Evolutionary conservation across 2,888 invertebrate genomes (phyloP), one percentile per base, ranked within the genome.

Genomic region (Andrena chrysosceles): DNA sequence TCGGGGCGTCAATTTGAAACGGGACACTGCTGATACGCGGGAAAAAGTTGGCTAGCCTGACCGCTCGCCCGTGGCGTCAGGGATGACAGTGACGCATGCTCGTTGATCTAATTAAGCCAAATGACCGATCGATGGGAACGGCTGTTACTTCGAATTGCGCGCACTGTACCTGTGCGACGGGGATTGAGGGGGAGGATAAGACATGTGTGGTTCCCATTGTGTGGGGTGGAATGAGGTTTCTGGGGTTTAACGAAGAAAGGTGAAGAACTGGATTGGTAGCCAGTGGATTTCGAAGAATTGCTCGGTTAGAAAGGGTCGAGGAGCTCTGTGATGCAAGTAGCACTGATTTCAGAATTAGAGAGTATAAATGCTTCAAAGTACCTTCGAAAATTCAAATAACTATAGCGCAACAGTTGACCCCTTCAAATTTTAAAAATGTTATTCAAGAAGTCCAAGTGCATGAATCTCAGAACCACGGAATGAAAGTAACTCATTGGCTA

Each of bases 71-170:
- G 13, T 16, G 59, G 33, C 60, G 31, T 60, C 48, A 23, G 54
- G 10, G 54, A 48, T 62, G 67, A 70, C 69, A 60, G 69, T 67
- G 74, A 80, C 64, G 69, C 74, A 70, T 56, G 74, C 74, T 71
- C 48, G 62, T 80, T 71, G 82, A 82, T 80, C 67, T 71, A 67
- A 71, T 80, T 80, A 75, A 71, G 49, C 63, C 49, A 35, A 62
- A 35, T 52, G 60, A 48, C 52, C 49, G 60, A 71, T 71, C 80
- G 78, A 80, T 66, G 60, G 48, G 60, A 42, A n/a, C 48, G 63
- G 42, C 66, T 80, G 66, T 77, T 77, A 77, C 70, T 77, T 60
- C 29, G 13, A 52, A 77, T 64, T 31, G 77, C 42, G 64, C 8
- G 35, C 59, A 54, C 13, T 54, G 33, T 52, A 8, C 10, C 60